Percentiles rank a stretch among this genome's conserved stretches.
These are phyloP conservation scores for Tokudaia tokunoshimensis DNA, from an alignment of 2,797 vertebrate species.

Conservation along the genomic window DNA sequence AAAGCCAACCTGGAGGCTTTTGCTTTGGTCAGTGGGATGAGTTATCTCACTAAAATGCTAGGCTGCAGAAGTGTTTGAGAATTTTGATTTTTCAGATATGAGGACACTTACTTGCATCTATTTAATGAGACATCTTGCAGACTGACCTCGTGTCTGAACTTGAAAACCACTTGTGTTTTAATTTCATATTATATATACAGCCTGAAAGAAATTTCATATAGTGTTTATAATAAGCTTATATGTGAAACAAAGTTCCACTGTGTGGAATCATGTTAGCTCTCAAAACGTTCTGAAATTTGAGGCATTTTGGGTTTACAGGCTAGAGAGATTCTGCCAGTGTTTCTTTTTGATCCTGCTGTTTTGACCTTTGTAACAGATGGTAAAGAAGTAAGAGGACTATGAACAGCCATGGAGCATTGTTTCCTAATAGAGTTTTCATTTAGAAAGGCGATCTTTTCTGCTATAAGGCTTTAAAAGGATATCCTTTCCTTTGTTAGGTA, in stretches of 20 bases:
- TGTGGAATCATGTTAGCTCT: neutral
- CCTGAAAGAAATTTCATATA: neutral
- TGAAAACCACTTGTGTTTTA: neutral
- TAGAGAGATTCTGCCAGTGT: neutral
- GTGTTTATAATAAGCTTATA: neutral
- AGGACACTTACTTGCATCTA: neutral
- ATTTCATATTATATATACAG: neutral
- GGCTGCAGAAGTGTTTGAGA: neutral
- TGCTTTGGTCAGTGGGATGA: neutral
- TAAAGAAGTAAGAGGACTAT: neutral
- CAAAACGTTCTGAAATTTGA: neutral
- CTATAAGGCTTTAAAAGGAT: conserved; percentile 34
- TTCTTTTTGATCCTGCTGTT: neutral
- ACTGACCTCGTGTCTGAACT: neutral
- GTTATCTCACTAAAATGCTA: neutral
- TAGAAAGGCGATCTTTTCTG: neutral
- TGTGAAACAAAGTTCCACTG: neutral
- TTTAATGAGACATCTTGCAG: neutral
- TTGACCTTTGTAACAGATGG: conserved; percentile 27
- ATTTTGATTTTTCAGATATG: neutral
- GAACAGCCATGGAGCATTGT: neutral
- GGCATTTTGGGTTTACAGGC: conserved; percentile 1
- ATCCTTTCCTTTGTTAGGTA: conserved; percentile 4
- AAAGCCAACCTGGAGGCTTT: neutral
- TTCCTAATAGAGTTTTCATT: neutral